These are phyloP conservation scores for Cyclopterus lumpus DNA, from an alignment of 2,797 vertebrate species.

Conservation along the genomic window DNA sequence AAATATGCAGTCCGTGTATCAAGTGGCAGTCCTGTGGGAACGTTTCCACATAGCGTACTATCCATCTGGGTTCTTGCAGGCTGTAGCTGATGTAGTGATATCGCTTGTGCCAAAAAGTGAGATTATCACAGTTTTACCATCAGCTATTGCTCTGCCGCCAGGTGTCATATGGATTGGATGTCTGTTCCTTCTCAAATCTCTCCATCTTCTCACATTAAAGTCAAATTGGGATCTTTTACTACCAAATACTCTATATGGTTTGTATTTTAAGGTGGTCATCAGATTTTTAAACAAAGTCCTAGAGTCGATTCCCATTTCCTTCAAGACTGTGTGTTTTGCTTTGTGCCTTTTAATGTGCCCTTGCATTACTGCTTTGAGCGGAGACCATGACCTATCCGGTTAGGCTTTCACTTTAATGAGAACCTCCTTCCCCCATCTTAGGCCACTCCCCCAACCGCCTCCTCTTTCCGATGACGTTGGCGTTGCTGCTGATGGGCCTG, in stretches of 20 bases:
- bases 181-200: neutral
- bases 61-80: neutral
- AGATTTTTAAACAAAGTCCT: neutral
- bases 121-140: neutral
- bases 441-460: conserved; percentile 1
- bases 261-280: neutral
- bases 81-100: neutral
- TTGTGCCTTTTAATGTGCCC: conserved; percentile 21
- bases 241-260: neutral
- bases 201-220: neutral
- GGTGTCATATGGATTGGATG: neutral
- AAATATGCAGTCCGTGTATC: neutral
- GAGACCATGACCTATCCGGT: conserved; percentile 28
- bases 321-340: neutral
- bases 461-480: conserved; percentile 47
- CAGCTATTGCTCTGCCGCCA: neutral
- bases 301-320: neutral
- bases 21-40: conserved; percentile 7
- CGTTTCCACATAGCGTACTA: neutral
- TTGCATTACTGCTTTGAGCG: conserved; percentile 31
- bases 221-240: neutral
- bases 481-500: conserved; percentile 17
- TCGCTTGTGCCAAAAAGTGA: neutral
- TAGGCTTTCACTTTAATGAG: conserved; percentile 58
- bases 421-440: neutral